Conservation (phyloP, 2,797 vertebrate species). For the Alcedo quadribrachys region DNA sequence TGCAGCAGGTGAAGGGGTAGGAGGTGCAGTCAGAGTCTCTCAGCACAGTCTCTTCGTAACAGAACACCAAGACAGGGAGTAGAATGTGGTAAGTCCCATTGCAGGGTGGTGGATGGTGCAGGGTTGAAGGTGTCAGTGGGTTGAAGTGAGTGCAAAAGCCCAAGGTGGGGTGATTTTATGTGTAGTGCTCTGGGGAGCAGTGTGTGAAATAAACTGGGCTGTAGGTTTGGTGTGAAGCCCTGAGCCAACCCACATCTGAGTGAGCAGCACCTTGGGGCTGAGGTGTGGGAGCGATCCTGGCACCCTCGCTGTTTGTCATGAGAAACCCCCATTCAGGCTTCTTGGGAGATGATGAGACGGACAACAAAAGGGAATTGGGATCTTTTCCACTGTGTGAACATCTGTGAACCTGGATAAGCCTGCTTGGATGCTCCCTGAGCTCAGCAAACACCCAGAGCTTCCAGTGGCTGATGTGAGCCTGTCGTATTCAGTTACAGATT, state of each 20-base stretch:
- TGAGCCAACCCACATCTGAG: rapidly evolving
- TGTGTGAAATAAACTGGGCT: not conserved
- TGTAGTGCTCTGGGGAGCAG: rapidly evolving
- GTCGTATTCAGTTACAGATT: not conserved
- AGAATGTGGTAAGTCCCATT: not conserved
- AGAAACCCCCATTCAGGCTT: not conserved
- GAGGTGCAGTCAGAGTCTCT: not conserved
- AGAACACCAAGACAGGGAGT: not conserved
- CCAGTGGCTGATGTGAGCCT: not conserved
- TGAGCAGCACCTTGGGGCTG: not conserved
- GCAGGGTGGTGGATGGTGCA: not conserved
- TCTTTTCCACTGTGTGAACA: not conserved
- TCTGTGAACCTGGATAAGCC: not conserved
- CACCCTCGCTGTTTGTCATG: rapidly evolving
- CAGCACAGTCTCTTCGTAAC: not conserved
- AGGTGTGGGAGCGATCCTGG: not conserved
- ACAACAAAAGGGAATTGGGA: rapidly evolving
- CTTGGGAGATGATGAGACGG: not conserved
- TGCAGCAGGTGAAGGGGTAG: no score
- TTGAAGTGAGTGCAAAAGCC: not conserved
- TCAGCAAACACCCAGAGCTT: not conserved
- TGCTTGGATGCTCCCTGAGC: rapidly evolving
- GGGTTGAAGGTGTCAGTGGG: no score
- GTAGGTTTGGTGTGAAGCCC: not conserved
- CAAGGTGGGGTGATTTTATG: rapidly evolving